Conservation (phyloP, 2,113 vertebrate species). For the Maccullochella peelii region DNA sequence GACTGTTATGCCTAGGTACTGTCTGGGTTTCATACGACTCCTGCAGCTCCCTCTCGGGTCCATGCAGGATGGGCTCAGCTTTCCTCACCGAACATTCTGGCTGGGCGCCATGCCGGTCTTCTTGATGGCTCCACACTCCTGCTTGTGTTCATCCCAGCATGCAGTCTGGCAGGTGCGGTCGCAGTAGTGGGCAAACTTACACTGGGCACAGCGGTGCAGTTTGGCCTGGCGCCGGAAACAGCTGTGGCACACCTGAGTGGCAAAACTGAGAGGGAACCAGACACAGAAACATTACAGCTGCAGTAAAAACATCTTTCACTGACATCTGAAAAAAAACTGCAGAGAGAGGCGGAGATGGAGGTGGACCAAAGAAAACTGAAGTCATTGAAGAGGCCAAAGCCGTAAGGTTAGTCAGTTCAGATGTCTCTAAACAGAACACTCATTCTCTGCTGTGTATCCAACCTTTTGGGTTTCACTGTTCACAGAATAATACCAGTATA, state of each 20-base stretch:
- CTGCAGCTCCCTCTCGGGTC: background rate
- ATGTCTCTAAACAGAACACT: background rate
- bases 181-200: conserved; percentile 95
- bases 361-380: background rate
- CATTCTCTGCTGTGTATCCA: background rate
- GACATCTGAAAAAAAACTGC: background rate
- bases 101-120: conserved; percentile 85
- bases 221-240: conserved; percentile 93
- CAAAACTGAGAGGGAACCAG: conserved; percentile 81
- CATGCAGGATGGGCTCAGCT: background rate
- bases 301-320: background rate
- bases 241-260: conserved; percentile 91
- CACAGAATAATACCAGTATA: too few relatives aligned
- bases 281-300: background rate
- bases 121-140: conserved; percentile 91
- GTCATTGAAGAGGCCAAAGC: too few relatives aligned
- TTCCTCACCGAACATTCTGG: conserved; percentile 90
- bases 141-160: conserved; percentile 94
- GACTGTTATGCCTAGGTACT: background rate
- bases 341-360: background rate
- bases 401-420: background rate
- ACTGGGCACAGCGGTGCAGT: conserved; percentile 93
- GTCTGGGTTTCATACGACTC: background rate
- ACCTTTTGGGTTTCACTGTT: too few relatives aligned
- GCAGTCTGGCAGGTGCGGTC: conserved; percentile 96